These are phyloP conservation scores for Drosophila baimaii DNA, from an alignment of 1,140 invertebrate species.

Conservation along the genomic window DNA sequence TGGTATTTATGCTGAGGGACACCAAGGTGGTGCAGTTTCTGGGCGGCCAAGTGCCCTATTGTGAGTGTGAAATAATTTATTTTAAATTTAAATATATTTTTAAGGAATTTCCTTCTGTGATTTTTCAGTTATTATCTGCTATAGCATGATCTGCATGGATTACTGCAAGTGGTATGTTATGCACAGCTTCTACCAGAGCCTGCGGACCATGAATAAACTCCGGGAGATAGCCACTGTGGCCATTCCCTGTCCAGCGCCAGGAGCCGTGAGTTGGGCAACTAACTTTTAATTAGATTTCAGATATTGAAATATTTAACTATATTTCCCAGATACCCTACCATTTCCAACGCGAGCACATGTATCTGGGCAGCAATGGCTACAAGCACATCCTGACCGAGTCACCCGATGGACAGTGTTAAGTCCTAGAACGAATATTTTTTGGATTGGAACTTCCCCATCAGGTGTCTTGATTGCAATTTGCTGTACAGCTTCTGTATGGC, in stretches of 20 bases:
- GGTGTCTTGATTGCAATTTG: constrained; percentile 47
- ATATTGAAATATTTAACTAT: too few relatives aligned
- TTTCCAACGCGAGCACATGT: constrained; percentile 81
- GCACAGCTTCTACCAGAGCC: constrained; percentile 78
- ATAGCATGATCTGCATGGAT: constrained; percentile 68
- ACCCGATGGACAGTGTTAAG: constrained; percentile 75
- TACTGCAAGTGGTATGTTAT: constrained; percentile 79
- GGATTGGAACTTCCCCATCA: constrained; percentile 23
- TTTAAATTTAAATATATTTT: not conserved
- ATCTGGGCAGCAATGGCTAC: constrained; percentile 82
- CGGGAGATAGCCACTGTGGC: constrained; percentile 82
- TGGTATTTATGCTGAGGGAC: constrained; percentile 70
- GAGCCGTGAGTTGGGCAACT: constrained; percentile 56
- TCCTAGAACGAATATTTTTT: not conserved
- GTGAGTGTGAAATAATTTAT: constrained; percentile 51
- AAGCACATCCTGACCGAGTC: constrained; percentile 82
- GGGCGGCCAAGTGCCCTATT: constrained; percentile 68
- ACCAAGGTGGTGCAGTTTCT: constrained; percentile 65
- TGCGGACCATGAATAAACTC: constrained; percentile 79
- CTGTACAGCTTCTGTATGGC: constrained; percentile 18
- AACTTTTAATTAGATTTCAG: too few relatives aligned
- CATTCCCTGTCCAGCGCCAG: constrained; percentile 80
- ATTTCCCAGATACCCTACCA: constrained; percentile 73
- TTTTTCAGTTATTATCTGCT: constrained; percentile 69
- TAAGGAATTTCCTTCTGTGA: too few relatives aligned